Evolutionary conservation across 2,797 vertebrate genomes (phyloP).

Genomic region (Acestrorhynchus altus): DNA sequence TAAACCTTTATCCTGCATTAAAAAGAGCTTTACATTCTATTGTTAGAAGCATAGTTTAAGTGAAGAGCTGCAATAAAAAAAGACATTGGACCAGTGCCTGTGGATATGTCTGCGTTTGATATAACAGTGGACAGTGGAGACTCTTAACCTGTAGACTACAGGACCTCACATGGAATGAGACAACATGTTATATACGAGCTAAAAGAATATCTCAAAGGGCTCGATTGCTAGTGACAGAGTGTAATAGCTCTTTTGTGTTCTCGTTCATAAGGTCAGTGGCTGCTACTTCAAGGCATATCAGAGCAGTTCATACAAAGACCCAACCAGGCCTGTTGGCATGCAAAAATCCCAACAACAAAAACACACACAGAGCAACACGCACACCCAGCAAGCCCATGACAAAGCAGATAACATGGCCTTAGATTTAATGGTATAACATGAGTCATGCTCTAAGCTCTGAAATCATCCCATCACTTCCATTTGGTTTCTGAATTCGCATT

Average conservation of each 20-base stretch:
- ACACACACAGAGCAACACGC: slow-evolving; percentile 52
- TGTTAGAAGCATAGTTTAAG: too few species aligned
- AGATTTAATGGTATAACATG: background rate
- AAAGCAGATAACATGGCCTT: slow-evolving; percentile 16
- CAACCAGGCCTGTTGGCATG: slow-evolving; percentile 66
- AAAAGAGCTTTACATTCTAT: too few species aligned
- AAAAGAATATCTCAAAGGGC: slow-evolving; percentile 39
- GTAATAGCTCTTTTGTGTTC: slow-evolving; percentile 59
- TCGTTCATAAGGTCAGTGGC: slow-evolving; percentile 71
- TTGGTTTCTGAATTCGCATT: background rate
- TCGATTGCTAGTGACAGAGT: slow-evolving; percentile 52
- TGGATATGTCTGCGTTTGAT: too few species aligned
- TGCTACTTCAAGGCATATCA: slow-evolving; percentile 63
- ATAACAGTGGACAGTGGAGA: too few species aligned
- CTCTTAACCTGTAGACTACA: too few species aligned
- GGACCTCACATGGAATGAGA: background rate
- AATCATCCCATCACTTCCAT: background rate
- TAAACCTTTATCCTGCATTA: too few species aligned
- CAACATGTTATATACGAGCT: background rate
- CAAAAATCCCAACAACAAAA: slow-evolving; percentile 41
- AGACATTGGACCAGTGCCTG: too few species aligned
- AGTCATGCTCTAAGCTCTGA: background rate
- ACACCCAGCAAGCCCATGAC: background rate
- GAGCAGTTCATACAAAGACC: slow-evolving; percentile 59
- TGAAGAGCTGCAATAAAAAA: too few species aligned